Evolutionary conservation across 2,797 vertebrate genomes (phyloP).

Genomic region (Nannoperca obscura): DNA sequence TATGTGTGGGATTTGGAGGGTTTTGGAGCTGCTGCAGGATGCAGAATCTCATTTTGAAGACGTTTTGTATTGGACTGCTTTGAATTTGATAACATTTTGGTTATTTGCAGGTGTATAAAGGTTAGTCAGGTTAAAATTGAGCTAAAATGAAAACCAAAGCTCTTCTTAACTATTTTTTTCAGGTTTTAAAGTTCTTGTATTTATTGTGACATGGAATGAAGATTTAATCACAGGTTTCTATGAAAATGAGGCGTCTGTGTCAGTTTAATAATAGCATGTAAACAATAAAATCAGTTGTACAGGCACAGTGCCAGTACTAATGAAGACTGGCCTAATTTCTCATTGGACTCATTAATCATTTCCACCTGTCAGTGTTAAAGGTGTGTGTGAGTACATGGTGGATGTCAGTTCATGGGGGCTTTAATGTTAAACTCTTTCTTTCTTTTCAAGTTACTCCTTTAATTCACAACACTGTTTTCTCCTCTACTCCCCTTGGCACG

Average conservation of each 20-base stretch:
- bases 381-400: constrained; percentile 8
- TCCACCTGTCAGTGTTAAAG: constrained; percentile 5
- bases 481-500: background rate
- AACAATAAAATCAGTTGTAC: background rate
- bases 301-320: background rate
- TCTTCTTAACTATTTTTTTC: background rate
- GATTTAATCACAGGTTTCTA: background rate
- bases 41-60: background rate
- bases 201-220: background rate
- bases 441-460: background rate
- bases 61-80: background rate
- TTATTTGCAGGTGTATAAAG: background rate
- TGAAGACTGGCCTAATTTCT: background rate
- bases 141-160: background rate
- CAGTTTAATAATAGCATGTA: background rate
- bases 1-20: background rate
- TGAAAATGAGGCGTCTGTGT: background rate
- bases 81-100: background rate
- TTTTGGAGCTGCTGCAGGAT: background rate
- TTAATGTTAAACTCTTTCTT: background rate
- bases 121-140: background rate
- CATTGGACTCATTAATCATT: background rate
- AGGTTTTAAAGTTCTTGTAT: background rate
- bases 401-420: background rate
- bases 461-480: background rate